A percentile compares a stretch with the other conserved stretches of the same genome.
Evolutionary conservation across 2,888 invertebrate species (phyloP).

Genomic region (Seladonia tumulorum): DNA sequence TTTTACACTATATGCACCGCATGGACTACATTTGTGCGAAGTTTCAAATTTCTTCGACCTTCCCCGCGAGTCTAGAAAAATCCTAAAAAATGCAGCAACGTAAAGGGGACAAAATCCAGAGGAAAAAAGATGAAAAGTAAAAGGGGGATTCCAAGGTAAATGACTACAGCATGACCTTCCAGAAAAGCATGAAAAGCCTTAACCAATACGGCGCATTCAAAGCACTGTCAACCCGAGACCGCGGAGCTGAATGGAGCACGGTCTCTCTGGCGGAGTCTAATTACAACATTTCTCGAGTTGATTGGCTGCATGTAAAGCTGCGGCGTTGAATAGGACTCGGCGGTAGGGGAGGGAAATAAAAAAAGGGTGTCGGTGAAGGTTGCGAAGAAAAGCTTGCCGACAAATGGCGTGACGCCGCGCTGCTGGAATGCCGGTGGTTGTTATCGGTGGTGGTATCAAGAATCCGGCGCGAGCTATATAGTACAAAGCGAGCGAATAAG

Average conservation of each 20-base stretch:
- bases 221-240: neutral
- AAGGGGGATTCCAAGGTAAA: no score
- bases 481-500: neutral
- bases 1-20: no score
- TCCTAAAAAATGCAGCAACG: no score
- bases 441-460: conserved; percentile 63
- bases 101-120: no score
- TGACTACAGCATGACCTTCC: neutral
- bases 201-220: neutral
- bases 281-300: conserved; percentile 22
- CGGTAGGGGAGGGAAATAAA: neutral
- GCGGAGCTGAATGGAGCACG: neutral
- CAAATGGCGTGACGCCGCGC: conserved; percentile 43
- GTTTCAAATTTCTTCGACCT: no score
- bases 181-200: neutral
- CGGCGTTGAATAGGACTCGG: neutral
- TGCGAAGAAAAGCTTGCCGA: conserved; percentile 29
- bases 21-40: no score
- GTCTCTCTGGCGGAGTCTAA: conserved; percentile 20
- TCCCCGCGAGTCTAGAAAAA: no score
- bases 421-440: conserved; percentile 37
- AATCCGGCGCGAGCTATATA: conserved; percentile 42
- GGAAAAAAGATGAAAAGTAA: no score
- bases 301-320: conserved; percentile 4
- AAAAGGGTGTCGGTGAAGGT: conserved; percentile 5